A percentile compares a stretch with the other conserved stretches of the same genome.
These are phyloP conservation scores for Aratinga solstitialis DNA, from an alignment of 2,797 vertebrate genomes.

Conservation along the genomic window DNA sequence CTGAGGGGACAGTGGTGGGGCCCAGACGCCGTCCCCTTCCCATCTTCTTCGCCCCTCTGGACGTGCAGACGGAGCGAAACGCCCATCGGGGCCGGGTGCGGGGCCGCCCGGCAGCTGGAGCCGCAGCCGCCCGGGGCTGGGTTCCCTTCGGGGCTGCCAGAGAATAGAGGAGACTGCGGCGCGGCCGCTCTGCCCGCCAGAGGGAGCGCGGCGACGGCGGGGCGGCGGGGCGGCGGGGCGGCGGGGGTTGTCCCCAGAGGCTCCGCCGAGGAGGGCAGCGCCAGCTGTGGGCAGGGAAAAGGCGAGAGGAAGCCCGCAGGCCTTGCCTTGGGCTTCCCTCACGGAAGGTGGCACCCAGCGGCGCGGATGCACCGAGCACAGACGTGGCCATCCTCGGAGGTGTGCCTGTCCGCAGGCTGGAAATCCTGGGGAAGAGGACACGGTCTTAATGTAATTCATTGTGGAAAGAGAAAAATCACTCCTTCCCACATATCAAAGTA, in stretches of 20 bases:
- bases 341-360: neutral
- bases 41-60: too few relatives aligned
- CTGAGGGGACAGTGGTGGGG: neutral
- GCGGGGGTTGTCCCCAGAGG: neutral
- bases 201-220: constrained; percentile 47
- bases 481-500: neutral
- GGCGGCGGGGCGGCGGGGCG: neutral
- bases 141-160: neutral
- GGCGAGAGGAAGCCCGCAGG: neutral
- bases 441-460: neutral
- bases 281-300: neutral
- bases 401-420: too few relatives aligned
- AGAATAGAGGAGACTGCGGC: neutral
- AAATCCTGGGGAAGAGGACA: neutral
- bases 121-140: neutral
- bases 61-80: neutral
- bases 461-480: neutral
- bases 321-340: neutral
- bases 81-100: neutral
- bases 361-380: neutral
- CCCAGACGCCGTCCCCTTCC: neutral
- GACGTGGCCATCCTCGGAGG: neutral
- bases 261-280: neutral
- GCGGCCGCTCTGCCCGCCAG: constrained; percentile 30
- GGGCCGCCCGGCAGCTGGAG: neutral